A percentile compares a stretch with the other conserved stretches of the same genome.
Conservation (phyloP, 2,888 invertebrate genomes). For the Hirtodrosophila duncani region DNA sequence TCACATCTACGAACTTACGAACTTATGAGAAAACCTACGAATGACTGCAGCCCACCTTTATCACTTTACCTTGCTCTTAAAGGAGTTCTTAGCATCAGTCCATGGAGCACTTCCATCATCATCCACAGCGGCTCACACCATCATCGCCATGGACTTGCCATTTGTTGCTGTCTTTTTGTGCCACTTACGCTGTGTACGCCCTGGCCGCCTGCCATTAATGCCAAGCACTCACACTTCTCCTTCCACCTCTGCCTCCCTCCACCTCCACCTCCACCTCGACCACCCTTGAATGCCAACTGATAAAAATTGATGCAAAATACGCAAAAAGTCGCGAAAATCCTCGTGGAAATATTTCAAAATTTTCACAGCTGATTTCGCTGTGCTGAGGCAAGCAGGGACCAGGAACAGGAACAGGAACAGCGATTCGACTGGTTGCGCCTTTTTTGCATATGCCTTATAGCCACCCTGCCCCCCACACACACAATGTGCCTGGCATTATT, state of each 20-base stretch:
- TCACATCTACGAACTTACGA: too few relatives aligned
- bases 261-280: not conserved
- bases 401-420: slow-evolving; percentile 28
- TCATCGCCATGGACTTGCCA: slow-evolving; percentile 26
- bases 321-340: slow-evolving; percentile 78
- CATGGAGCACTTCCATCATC: too few relatives aligned
- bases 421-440: slow-evolving; percentile 47
- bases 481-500: slow-evolving; percentile 56
- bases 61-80: too few relatives aligned
- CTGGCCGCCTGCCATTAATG: slow-evolving; percentile 60
- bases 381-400: slow-evolving; percentile 32
- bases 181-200: slow-evolving; percentile 63
- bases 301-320: slow-evolving; percentile 75
- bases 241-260: not conserved
- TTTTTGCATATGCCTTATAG: slow-evolving; percentile 69
- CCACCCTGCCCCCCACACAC: slow-evolving; percentile 10
- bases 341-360: slow-evolving; percentile 79
- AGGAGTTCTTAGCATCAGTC: too few relatives aligned
- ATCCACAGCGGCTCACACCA: too few relatives aligned
- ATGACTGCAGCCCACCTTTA: too few relatives aligned
- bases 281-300: slow-evolving; percentile 54
- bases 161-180: slow-evolving; percentile 49
- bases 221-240: not conserved
- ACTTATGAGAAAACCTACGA: too few relatives aligned
- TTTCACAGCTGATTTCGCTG: slow-evolving; percentile 79